phyloP scores from a whole-genome alignment of 2,113 vertebrate genomes.

The Mungos mungo region DNA sequence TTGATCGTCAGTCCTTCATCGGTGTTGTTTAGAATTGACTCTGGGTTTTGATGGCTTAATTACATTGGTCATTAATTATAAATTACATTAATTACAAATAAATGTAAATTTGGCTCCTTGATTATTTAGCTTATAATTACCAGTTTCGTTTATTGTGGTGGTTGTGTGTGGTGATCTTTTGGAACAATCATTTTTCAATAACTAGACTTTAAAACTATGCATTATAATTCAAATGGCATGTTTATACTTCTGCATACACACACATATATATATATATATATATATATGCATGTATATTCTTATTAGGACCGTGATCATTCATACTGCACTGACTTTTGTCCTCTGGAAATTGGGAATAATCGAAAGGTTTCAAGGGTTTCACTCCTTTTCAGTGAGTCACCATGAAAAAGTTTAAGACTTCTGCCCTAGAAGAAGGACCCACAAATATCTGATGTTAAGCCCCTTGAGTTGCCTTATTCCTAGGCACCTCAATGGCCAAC shows the following conservation, averaged over 20 bases:
- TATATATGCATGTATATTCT: too few relatives aligned
- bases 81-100: constrained; percentile 27
- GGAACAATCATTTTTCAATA: not conserved
- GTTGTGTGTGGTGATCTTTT: not conserved
- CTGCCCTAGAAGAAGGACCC: not conserved
- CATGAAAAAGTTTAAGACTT: not conserved
- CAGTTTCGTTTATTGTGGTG: constrained; percentile 5
- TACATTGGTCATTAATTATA: constrained; percentile 25
- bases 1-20: not conserved
- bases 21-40: not conserved
- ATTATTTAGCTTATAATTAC: constrained; percentile 17
- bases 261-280: too few relatives aligned
- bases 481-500: not conserved
- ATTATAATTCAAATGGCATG: not conserved
- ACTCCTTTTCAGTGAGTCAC: not conserved
- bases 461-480: not conserved
- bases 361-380: not conserved
- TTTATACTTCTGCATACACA: not conserved
- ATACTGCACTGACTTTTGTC: not conserved
- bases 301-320: not conserved
- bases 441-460: not conserved
- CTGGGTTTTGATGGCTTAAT: constrained; percentile 18
- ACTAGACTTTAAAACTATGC: not conserved
- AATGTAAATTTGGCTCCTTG: not conserved
- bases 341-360: not conserved